phyloP scores from a whole-genome alignment of 2,888 invertebrate genomes.

The Melanargia galathea region DNA sequence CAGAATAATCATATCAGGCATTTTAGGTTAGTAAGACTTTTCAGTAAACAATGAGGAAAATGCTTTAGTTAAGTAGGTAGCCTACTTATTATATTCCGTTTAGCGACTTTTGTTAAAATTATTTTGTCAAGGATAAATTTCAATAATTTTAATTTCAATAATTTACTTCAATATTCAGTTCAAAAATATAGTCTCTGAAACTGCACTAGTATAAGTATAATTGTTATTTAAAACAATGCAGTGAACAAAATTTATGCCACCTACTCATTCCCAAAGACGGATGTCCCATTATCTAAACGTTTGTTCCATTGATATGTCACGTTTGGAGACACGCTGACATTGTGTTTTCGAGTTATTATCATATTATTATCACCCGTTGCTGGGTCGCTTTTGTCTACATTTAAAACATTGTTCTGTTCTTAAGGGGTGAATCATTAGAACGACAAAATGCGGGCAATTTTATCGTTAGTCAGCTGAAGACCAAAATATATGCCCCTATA shows the following conservation, averaged over 20 bases:
- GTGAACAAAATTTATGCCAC: conserved; percentile 38
- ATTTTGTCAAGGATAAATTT: neutral
- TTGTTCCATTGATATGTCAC: conserved; percentile 67
- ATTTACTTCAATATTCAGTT: neutral
- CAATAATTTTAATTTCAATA: neutral
- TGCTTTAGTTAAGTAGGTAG: too few species aligned
- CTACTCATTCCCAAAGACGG: conserved; percentile 49
- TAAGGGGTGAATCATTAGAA: conserved; percentile 13
- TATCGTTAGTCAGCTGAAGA: neutral
- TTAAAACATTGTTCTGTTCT: conserved; percentile 22
- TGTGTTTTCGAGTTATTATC: conserved; percentile 58
- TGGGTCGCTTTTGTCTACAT: conserved; percentile 43
- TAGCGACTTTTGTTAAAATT: neutral
- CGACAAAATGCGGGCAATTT: neutral
- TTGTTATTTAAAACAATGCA: conserved; percentile 14
- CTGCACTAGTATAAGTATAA: too few species aligned
- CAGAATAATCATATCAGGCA: neutral
- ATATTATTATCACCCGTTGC: conserved; percentile 54
- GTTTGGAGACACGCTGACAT: conserved; percentile 58
- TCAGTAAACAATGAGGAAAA: neutral
- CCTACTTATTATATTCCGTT: neutral
- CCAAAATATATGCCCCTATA: neutral
- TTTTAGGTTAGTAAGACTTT: neutral
- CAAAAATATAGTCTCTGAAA: neutral
- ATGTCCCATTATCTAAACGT: conserved; percentile 61